These are phyloP conservation scores for Tupiocoris notatus DNA, from an alignment of 2,888 invertebrate genomes.

Conservation along the genomic window DNA sequence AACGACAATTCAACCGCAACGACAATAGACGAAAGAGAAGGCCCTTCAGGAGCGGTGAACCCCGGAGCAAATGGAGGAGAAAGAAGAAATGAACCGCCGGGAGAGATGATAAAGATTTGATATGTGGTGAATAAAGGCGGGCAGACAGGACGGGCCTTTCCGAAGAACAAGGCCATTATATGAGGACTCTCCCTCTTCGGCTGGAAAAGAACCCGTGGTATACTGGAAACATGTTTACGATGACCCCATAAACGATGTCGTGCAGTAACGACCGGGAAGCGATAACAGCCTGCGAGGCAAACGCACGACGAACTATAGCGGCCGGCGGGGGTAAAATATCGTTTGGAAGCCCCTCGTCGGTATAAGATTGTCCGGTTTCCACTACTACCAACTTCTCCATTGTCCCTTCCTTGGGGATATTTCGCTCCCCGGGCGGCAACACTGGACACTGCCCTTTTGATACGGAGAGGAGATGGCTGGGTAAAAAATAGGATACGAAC, in stretches of 20 bases:
- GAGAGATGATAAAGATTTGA: slow-evolving; percentile 20
- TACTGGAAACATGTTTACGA: slow-evolving; percentile 39
- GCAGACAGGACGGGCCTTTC: background rate
- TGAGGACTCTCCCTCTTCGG: slow-evolving; percentile 5
- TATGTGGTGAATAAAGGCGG: slow-evolving; percentile 7
- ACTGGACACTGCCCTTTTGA: slow-evolving; percentile 14
- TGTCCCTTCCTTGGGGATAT: background rate
- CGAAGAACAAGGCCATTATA: slow-evolving; percentile 32
- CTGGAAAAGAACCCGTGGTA: slow-evolving; percentile 19
- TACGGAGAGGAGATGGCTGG: background rate
- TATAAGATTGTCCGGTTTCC: slow-evolving; percentile 19
- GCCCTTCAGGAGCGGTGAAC: background rate
- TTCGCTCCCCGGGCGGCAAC: background rate
- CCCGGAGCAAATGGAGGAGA: background rate
- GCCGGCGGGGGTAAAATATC: slow-evolving; percentile 14
- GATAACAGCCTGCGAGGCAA: slow-evolving; percentile 28
- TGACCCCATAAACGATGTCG: slow-evolving; percentile 36
- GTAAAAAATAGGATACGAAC: background rate
- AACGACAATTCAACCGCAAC: background rate
- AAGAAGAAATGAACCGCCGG: slow-evolving; percentile 7
- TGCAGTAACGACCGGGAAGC: slow-evolving; percentile 39
- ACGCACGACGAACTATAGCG: background rate
- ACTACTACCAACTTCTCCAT: background rate
- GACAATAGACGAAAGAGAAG: background rate
- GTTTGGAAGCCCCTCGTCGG: slow-evolving; percentile 1